Base-by-base conservation (phyloP, 2,888 invertebrate genomes). In the Sericinus montela region DNA sequence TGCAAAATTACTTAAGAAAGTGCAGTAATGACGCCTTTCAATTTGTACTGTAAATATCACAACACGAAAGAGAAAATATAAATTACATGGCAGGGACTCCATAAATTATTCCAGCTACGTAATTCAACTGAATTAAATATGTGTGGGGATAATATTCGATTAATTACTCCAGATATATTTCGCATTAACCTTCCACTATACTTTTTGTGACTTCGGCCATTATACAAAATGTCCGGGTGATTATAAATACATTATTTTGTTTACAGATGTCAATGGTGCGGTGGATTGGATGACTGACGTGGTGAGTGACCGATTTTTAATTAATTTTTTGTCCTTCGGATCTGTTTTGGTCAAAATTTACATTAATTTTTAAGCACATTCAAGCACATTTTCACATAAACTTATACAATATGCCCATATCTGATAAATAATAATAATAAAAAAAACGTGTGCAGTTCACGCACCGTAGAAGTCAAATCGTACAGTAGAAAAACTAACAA, bases 201-300 rank as follows among this genome's bases (percentile, higher is more conserved):
- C 51, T 58, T 58, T 56, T 60, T 49, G 32, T 35, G 13, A 51
- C 38, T 49, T 41, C 55, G 41, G 23, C 46, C 48, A 49, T 32
- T 42, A 37, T 49, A 41, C 41, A 15, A 15, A 50, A 50, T 30
- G 45, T 30, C 46, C 32, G 45, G 42, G 45, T 56, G 65, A 75
- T 75, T 73, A 69, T 63, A 69, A 75, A 66, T 58, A 54, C 61
- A 70, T 71, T 69, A 66, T 62, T 60, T 69, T 73, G 57, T 72
- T 76, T 66, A 51, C 80, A 80, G 79, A 68, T 67, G 57, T 51
- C 57, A 46, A 58, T 56, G 52, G 54, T 57, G 59, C 49, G 43
- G 45, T 9, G 53, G 47, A 52, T 45, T 25, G 19, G 52, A 45
- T n/a, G 48, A 47, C 56, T 48, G 52, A 45, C 59, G 56, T 59